Base-by-base conservation (phyloP, 1,140 invertebrate genomes). In the Steinernema khuongi region DNA sequence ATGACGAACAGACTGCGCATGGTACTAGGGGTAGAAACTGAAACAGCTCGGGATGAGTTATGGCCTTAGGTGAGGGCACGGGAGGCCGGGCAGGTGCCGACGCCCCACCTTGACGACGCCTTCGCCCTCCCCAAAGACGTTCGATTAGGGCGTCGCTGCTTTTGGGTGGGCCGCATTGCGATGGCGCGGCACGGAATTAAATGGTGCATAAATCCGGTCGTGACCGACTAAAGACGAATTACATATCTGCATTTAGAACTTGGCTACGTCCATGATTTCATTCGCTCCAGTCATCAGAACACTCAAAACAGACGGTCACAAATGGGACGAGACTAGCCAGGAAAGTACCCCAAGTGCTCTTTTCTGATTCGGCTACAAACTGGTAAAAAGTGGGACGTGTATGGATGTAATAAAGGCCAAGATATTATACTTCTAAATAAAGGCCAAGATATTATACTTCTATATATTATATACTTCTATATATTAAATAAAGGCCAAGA, bases 191-290 rank as follows among this genome's bases (percentile, higher is more conserved):
- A 22, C 50, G 50, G 19, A 26, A 60, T n/a, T 60, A 60, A 60
- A 60, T 60, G 50, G 50, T n/a, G 50, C 50, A 60, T 7, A 60
- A 60, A 60, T 60, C 50, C 50, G 50, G 50, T 22, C 22, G 50
- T 22, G 50, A 60, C 4, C 50, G 50, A 60, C 50, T 60, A 60
- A 60, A 60, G 50, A 26, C 50, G 50, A 60, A 60, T 60, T 60
- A 60, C 26, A 60, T n/a, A 60, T 60, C 50, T n/a, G 50, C 50
- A n/a, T 60, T 22, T 14, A 60, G 50, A 60, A 60, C 26, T 22
- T 22, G 50, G 14, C 26, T 14, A n/a, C 14, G 14, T 14, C 26
- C 50, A 60, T n/a, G 26, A 60, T 60, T 60, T 60, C 14, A 60
- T 60, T 7, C 50, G 22, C 7, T 22, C 2, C 50, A 14, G 22